Base-by-base conservation (phyloP, 2,797 vertebrate species). In the Helostoma temminkii region DNA sequence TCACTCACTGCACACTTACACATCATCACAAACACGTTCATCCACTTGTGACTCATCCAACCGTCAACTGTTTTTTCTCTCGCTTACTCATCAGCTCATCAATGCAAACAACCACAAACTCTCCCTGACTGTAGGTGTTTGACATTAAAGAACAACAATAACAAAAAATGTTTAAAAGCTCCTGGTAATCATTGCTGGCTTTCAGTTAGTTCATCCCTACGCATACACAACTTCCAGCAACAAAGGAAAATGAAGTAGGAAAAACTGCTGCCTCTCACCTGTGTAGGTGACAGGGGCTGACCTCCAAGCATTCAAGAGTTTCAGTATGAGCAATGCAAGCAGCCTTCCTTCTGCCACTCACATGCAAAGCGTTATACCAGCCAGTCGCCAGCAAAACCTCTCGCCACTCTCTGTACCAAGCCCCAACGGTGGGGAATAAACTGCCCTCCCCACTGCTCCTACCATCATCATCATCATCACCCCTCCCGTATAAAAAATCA, bases 331-430 rank as follows among this genome's bases (percentile, higher is more conserved):
- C 75, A 67, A 72, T 19, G 59, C 56, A 52, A 76, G 78, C 79
- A 78, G 73, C 71, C 59, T 66, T 74, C 78, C 73, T 60, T 81
- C 81, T 65, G 75, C 82, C 59, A 62, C 74, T 78, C 83, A 55
- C 84, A 89, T 59, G 84, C 87, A 74, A 74, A 84, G 72, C 78
- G 67, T 84, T 82, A 76, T 86, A 42, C 65, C 79, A 80, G 81
- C 78, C 71, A 3, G 65, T 71, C 50, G 68, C 82, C 77, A 89
- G 45, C 71, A 64, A 80, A 84, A 91, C 76, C 90, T 92, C 87
- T 91, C 85, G 82, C 88, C 89, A 87, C 91, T 78, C 87, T 92
- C 91, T 91, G 94, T 95, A 94, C 94, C 94, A 94, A 89, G 92
- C 91, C 93, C 94, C 92, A 93, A 76, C 57, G 66, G 85, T 84